Evolutionary conservation across 1,140 invertebrate genomes (phyloP).

Genomic region (Stegodyphus mimosarum): DNA sequence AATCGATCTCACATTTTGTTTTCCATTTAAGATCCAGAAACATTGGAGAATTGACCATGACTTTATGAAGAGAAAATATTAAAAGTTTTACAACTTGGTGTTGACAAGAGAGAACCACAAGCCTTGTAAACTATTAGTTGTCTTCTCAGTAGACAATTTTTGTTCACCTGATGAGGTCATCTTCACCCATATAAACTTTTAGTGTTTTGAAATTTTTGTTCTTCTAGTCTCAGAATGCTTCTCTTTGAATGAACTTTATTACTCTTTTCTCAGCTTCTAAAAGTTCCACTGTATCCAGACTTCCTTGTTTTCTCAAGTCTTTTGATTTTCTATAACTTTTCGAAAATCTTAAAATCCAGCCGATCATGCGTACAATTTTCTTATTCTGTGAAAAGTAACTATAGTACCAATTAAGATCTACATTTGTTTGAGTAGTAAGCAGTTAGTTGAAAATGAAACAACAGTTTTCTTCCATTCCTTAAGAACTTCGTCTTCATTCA

Average conservation of each 20-base stretch:
- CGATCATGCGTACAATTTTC: constrained; percentile 11
- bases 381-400: constrained; percentile 6
- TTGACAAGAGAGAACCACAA: constrained; percentile 11
- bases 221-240: constrained; percentile 2
- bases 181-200: constrained; percentile 16
- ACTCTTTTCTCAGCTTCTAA: constrained; percentile 42
- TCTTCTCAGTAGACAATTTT: constrained; percentile 4
- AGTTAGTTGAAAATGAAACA: constrained; percentile 6
- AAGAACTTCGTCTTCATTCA: constrained; percentile 37
- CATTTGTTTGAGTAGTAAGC: not conserved
- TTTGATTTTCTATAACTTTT: constrained; percentile 18
- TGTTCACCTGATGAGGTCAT: not conserved
- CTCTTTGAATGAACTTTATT: constrained; percentile 25
- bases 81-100: constrained; percentile 5
- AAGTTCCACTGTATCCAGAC: constrained; percentile 19
- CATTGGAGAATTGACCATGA: not conserved
- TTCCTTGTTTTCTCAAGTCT: constrained; percentile 15
- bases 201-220: constrained; percentile 31
- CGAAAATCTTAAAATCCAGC: constrained; percentile 19
- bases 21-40: constrained; percentile 28
- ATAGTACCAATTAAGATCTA: not conserved
- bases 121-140: not conserved
- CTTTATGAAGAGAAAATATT: not conserved
- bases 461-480: constrained; percentile 37
- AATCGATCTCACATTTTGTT: constrained; percentile 11